These are phyloP conservation scores for Chamaea fasciata DNA, from an alignment of 2,113 vertebrate species.

Conservation along the genomic window DNA sequence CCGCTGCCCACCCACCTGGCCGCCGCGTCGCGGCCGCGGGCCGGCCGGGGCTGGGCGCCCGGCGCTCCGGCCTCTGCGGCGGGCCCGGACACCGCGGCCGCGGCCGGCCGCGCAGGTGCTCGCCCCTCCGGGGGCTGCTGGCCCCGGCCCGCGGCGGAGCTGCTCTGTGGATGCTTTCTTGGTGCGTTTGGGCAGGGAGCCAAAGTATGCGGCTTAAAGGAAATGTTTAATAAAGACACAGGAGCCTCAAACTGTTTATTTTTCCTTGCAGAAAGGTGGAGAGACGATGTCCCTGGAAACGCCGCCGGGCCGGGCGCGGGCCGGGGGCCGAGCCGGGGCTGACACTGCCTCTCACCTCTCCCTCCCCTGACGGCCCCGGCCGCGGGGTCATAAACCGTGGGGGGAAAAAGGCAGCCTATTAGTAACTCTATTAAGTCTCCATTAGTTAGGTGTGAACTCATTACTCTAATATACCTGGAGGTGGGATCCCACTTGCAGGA, in stretches of 20 bases:
- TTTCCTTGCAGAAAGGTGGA: conserved; percentile 68
- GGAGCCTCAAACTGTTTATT: conserved; percentile 67
- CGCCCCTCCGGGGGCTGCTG: not conserved
- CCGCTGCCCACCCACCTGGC: too few relatives aligned
- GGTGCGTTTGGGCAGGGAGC: conserved; percentile 51
- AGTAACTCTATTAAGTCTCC: conserved; percentile 73
- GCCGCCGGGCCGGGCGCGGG: not conserved
- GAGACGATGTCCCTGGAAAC: conserved; percentile 50
- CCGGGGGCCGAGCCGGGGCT: not conserved
- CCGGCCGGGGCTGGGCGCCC: too few relatives aligned
- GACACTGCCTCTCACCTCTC: not conserved
- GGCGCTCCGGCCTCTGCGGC: too few relatives aligned
- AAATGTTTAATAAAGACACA: conserved; percentile 71
- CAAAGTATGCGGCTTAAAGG: conserved; percentile 69
- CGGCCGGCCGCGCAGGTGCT: not conserved
- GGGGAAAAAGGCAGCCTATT: conserved; percentile 72
- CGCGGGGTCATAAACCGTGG: conserved; percentile 48
- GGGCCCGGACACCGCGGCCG: not conserved
- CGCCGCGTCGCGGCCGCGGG: too few relatives aligned
- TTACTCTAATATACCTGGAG: conserved; percentile 73
- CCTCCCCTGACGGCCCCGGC: not conserved
- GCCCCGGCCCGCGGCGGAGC: not conserved
- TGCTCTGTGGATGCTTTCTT: conserved; percentile 41
- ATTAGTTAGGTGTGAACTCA: conserved; percentile 78
- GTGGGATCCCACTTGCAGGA: conserved; percentile 76